Conservation (phyloP, 2,797 vertebrate species). For the Syncerus caffer region DNA sequence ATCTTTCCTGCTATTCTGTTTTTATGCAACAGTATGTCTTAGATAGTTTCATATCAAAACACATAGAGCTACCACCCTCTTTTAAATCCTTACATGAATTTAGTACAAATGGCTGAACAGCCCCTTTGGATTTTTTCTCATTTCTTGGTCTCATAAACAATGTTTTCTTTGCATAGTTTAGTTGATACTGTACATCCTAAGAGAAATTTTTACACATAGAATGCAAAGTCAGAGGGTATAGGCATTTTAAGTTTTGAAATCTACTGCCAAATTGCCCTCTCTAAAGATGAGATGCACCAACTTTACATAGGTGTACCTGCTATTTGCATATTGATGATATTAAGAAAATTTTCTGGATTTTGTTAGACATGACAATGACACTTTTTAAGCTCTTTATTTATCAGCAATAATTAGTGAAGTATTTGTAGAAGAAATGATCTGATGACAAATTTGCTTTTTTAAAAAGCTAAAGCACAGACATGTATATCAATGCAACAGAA, state of each 20-base stretch:
- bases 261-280: background rate
- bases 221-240: background rate
- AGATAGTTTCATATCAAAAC: background rate
- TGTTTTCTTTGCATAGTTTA: constrained; percentile 3
- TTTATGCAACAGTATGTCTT: background rate
- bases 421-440: background rate
- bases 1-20: background rate
- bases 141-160: background rate
- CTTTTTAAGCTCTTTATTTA: background rate
- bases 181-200: background rate
- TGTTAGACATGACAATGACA: background rate
- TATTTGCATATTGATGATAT: background rate
- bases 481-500: background rate
- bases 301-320: background rate
- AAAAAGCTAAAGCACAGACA: background rate
- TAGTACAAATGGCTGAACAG: background rate
- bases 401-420: background rate
- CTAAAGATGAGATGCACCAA: background rate
- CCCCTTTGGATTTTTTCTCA: background rate
- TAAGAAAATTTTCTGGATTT: background rate
- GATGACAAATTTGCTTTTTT: background rate
- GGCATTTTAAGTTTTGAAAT: background rate
- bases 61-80: background rate
- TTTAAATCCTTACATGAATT: background rate
- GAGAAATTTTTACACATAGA: background rate